These are phyloP conservation scores for Pristionchus mayeri DNA, from an alignment of 2,888 invertebrate species.

Conservation along the genomic window DNA sequence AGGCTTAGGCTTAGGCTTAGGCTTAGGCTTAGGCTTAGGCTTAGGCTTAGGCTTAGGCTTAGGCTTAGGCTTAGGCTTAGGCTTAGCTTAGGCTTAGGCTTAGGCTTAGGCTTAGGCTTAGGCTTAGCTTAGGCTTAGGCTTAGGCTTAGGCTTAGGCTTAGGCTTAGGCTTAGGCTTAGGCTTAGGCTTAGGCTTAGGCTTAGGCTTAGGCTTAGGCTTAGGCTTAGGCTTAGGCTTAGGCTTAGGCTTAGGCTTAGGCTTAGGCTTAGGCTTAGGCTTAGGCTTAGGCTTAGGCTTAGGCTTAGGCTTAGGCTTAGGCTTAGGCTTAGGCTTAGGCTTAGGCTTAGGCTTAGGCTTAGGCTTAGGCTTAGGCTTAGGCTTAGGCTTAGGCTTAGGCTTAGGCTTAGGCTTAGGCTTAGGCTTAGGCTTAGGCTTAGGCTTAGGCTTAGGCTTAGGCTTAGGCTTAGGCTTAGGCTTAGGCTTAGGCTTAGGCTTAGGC, in stretches of 20 bases:
- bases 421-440: no score
- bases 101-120: constrained; percentile 53
- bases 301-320: constrained; percentile 50
- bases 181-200: constrained; percentile 52
- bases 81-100: constrained; percentile 51
- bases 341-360: no score
- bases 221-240: constrained; percentile 51
- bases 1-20: constrained; percentile 51
- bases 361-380: no score
- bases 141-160: constrained; percentile 47
- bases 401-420: no score
- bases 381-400: no score
- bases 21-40: constrained; percentile 52
- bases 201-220: constrained; percentile 52
- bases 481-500: no score
- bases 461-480: no score
- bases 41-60: constrained; percentile 52
- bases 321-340: constrained; percentile 52
- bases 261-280: constrained; percentile 51
- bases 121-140: constrained; percentile 50
- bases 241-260: constrained; percentile 51
- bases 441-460: no score
- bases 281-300: constrained; percentile 52
- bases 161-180: constrained; percentile 49
- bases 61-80: constrained; percentile 52